Conservation (phyloP, 1,140 invertebrate species). For the Hycleus cichorii region DNA sequence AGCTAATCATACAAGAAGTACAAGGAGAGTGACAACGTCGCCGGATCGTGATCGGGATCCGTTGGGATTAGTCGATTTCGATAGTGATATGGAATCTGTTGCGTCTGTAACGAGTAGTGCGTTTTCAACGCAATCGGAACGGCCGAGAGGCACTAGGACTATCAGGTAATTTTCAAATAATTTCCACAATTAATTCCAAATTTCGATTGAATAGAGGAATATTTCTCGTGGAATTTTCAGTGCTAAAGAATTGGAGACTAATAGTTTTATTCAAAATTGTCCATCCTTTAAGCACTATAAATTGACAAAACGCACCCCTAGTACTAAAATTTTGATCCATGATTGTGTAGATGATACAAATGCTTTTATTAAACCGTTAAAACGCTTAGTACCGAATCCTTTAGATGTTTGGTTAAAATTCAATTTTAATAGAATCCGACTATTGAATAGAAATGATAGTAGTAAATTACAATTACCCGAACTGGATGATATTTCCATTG, state of each 20-base stretch:
- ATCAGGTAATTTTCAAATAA: slow-evolving; percentile 50
- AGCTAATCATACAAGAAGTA: slow-evolving; percentile 51
- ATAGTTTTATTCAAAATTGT: no score
- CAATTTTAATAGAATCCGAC: not conserved
- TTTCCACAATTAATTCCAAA: no score
- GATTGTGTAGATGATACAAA: no score
- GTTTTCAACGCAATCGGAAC: slow-evolving; percentile 86
- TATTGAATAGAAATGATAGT: not conserved
- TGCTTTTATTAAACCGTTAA: no score
- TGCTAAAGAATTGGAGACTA: no score
- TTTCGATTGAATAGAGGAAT: no score
- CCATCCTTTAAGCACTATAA: no score
- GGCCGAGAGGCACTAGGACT: slow-evolving; percentile 64
- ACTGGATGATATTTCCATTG: no score
- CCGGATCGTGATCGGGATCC: slow-evolving; percentile 48
- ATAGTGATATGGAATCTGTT: slow-evolving; percentile 85
- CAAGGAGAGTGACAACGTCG: slow-evolving; percentile 50
- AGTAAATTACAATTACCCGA: no score
- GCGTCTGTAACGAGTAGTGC: slow-evolving; percentile 81
- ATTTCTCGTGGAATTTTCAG: no score
- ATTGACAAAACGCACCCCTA: no score
- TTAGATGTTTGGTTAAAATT: not conserved
- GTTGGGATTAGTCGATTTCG: slow-evolving; percentile 61
- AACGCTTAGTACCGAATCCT: not conserved
- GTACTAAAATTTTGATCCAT: no score